These are phyloP conservation scores for Opisthograptis luteolata DNA, from an alignment of 2,888 invertebrate species.

Conservation along the genomic window DNA sequence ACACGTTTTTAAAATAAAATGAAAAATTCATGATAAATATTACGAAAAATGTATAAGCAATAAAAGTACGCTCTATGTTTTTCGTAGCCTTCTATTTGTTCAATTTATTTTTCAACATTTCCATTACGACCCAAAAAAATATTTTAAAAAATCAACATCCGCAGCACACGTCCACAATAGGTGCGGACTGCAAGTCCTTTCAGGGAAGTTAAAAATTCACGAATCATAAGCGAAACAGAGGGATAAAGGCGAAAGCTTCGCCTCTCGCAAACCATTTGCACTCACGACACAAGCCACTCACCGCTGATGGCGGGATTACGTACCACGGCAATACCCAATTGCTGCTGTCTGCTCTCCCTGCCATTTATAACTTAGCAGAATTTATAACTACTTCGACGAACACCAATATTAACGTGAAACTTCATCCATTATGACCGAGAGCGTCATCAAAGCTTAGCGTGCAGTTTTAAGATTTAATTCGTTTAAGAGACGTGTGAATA, in stretches of 20 bases:
- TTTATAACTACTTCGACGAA: constrained; percentile 20
- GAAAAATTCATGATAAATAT: not conserved
- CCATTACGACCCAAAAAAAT: constrained; percentile 40
- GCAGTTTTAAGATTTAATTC: constrained; percentile 53
- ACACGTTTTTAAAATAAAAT: too few relatives aligned
- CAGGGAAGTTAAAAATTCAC: constrained; percentile 72
- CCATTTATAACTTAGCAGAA: constrained; percentile 25
- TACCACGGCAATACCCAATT: constrained; percentile 36
- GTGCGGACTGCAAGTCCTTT: constrained; percentile 57
- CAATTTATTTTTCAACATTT: constrained; percentile 28
- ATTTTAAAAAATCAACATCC: constrained; percentile 36
- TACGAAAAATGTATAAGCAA: not conserved
- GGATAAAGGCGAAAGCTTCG: constrained; percentile 49
- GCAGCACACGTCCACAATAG: constrained; percentile 38
- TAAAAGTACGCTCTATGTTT: constrained; percentile 5
- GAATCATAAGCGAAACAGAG: constrained; percentile 69
- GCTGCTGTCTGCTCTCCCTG: constrained; percentile 28
- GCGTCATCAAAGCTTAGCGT: constrained; percentile 11
- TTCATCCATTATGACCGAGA: constrained; percentile 21
- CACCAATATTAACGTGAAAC: constrained; percentile 11
- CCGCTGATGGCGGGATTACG: constrained; percentile 47
- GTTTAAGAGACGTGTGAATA: constrained; percentile 63
- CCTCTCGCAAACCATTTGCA: constrained; percentile 55
- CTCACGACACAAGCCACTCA: constrained; percentile 51
- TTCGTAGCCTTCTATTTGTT: constrained; percentile 12